Conservation (phyloP, 2,888 invertebrate genomes). For the Harmothoe impar region DNA sequence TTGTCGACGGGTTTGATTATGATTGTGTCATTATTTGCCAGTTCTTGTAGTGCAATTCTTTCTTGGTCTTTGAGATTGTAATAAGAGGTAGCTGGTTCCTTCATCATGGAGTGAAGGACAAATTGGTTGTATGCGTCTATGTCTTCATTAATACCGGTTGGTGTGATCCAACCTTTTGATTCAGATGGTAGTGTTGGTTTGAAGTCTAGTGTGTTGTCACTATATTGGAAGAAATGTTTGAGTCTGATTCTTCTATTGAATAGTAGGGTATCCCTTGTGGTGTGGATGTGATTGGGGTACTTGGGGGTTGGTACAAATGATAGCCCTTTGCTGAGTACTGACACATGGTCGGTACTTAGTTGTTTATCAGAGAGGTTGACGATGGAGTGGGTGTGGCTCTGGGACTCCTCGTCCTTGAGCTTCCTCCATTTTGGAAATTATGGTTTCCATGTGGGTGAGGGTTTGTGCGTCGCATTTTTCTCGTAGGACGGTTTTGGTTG, state of each 20-base stretch:
- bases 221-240: conserved; percentile 27
- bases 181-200: not conserved
- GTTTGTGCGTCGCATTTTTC: not conserved
- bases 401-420: not conserved
- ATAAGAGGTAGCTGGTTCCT: not conserved
- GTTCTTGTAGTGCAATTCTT: conserved; percentile 4
- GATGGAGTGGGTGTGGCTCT: not conserved
- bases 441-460: not conserved
- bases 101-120: not conserved
- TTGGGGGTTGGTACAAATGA: not conserved
- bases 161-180: not conserved
- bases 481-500: too few species aligned
- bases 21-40: not conserved
- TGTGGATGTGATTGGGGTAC: not conserved
- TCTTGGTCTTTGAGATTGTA: not conserved
- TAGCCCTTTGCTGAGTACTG: not conserved
- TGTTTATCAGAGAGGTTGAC: too few species aligned
- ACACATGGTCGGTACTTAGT: not conserved
- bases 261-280: not conserved
- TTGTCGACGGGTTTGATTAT: conserved; percentile 12
- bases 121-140: not conserved
- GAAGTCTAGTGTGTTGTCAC: not conserved
- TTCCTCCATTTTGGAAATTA: not conserved
- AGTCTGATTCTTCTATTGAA: not conserved
- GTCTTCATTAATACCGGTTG: not conserved